Base-by-base conservation (phyloP, 64 coral and sea anemone species). In the Cladopsammia gracilis region DNA sequence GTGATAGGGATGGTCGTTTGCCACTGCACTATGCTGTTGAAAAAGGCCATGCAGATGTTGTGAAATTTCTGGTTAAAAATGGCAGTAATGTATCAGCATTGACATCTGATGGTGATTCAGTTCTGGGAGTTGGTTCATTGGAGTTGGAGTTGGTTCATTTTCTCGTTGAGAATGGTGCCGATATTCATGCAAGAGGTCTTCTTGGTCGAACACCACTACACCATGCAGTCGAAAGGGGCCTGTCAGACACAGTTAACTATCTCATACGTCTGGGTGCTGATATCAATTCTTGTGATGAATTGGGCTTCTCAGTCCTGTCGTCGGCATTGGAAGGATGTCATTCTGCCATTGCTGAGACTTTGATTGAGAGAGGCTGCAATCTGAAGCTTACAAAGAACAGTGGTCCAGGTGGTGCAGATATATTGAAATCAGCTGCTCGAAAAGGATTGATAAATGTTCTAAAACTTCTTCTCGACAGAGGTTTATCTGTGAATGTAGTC, bases 361-460 rank as follows among this genome's bases (percentile, higher is more conserved):
- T 75, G 73, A 48, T 75, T 75, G 73, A 75, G 45, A 75, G 18
- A 49, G 73, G 73, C 45, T 19, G 73, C 46, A 7, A 75, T 7
- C 4, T 45, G 22, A 19, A 19, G 73, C 73, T 75, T 19, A 7
- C 0, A 75, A 75, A 75, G 7, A 45, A 20, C 16, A 19, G 19
- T 19, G 8, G 5, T 14, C 13, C 7, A 48, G 45, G 4, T 75
- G 73, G 49, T 20, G 47, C 46, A 50, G 73, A 49, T 51, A 50
- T 75, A n/a, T 15, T 75, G 0, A 5, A 75, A 51, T 75, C 15
- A 19, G 45, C 73, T 14, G 1, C 4, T 6, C 6, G 52, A 5
- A 50, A 75, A 51, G 73, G 73, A 6, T 50, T 10, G 4, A 75
- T 45, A 75, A 45, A 11, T 75, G 73, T 75, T 6, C 5, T 75